phyloP scores from a whole-genome alignment of 1,140 invertebrate species.

The Drepana arcuata region DNA sequence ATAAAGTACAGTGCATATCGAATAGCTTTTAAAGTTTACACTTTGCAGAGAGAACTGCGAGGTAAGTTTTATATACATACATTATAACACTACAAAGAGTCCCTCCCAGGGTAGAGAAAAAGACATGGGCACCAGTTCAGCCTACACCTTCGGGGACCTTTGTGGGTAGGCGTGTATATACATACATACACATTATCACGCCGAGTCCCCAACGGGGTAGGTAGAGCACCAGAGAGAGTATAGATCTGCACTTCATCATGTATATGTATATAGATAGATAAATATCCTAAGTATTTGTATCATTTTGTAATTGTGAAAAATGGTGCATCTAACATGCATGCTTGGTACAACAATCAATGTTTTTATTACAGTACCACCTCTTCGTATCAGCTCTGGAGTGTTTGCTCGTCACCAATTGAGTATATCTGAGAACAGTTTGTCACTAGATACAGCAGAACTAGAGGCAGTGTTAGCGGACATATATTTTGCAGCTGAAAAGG shows the following conservation, averaged over 20 bases:
- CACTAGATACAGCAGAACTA: constrained; percentile 73
- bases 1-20: constrained; percentile 87
- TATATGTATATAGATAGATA: too few relatives aligned
- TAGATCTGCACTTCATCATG: too few relatives aligned
- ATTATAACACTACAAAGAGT: too few relatives aligned
- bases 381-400: constrained; percentile 71
- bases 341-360: constrained; percentile 1
- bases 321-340: background rate
- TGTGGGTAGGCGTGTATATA: too few relatives aligned
- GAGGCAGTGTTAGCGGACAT: constrained; percentile 77
- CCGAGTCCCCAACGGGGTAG: too few relatives aligned
- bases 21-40: constrained; percentile 84
- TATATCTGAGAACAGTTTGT: constrained; percentile 72
- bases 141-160: too few relatives aligned
- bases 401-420: constrained; percentile 77
- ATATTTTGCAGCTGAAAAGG: constrained; percentile 76
- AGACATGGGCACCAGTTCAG: too few relatives aligned
- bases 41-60: constrained; percentile 77
- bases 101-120: too few relatives aligned
- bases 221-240: too few relatives aligned
- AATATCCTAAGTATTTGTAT: too few relatives aligned
- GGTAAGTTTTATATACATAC: constrained; percentile 61
- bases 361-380: constrained; percentile 73
- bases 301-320: too few relatives aligned
- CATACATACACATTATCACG: too few relatives aligned